Evolutionary conservation across 2,797 vertebrate species (phyloP), one percentile per base, ranked within the genome.

Genomic region (Molossus alvarezi): DNA sequence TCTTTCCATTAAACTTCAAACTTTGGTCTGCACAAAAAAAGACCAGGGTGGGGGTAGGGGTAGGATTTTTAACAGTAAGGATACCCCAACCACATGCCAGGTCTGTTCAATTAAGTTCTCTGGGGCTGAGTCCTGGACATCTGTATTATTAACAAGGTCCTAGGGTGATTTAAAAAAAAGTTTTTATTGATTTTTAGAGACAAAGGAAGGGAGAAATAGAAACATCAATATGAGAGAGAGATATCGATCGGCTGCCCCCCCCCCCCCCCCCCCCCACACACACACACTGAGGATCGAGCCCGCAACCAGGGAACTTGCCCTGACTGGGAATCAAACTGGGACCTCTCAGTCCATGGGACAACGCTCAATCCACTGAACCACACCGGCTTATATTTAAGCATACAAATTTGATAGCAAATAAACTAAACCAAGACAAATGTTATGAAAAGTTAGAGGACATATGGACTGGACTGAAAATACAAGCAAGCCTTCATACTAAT

Each of bases 1-100:
- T 81, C 55, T 93, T 81, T 75, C n/a, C 25, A 82, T 5, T 88
- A 89, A 95, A 79, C 29, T n/a, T 92, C n/a, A 64, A 83, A 91
- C 33, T 85, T 76, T 27, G 41, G 33, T 85, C 27, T 83, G 23
- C 25, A 82, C 18, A 89, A 41, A 86, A 79, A 93, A 62, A 17
- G 3, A 48, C 4, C 21, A 4, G 51, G 9, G 27, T 14, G 6
- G 9, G 4, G 29, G 17, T 2, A 10, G 65, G n/a, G 21, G 12
- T 33, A 64, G 72, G 29, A 79, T 20, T 23, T 4, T 55, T 83
- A 23, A 45, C 15, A 64, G 64, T 62, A 69, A 2, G 25, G 79
- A 81, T 41, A 37, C 0, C 45, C 53, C 48, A 88, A 33, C 37
- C 60, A 81, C 3, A 79, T 1, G 5, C 41, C 45, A 80, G 12